Evolutionary conservation across 1,140 invertebrate genomes (phyloP).

Genomic region (Heliconius nattereri): DNA sequence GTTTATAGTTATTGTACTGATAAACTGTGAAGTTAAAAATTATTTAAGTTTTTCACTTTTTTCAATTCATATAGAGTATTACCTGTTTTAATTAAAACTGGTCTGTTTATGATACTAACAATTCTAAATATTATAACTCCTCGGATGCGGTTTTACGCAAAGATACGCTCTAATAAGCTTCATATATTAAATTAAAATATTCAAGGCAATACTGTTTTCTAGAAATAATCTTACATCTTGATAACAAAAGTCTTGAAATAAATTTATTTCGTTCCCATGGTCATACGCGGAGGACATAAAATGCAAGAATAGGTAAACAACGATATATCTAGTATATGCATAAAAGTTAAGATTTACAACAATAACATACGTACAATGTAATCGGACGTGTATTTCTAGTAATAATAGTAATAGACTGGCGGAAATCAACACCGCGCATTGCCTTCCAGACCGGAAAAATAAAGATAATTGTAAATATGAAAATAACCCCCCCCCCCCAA

Average conservation of each 20-base stretch:
- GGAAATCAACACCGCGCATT: too few species aligned
- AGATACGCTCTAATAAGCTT: slow-evolving; percentile 35
- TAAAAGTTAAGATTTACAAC: slow-evolving; percentile 1
- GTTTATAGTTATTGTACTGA: too few species aligned
- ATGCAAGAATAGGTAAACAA: slow-evolving; percentile 6
- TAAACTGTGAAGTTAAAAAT: too few species aligned
- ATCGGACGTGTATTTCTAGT: background rate
- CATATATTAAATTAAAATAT: slow-evolving; percentile 33
- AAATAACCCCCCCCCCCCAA: too few species aligned
- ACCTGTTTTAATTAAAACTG: background rate
- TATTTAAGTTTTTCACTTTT: background rate
- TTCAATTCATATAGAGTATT: background rate
- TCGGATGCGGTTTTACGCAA: slow-evolving; percentile 37
- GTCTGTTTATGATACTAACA: background rate
- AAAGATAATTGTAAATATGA: too few species aligned
- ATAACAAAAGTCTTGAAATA: slow-evolving; percentile 27
- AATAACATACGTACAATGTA: background rate
- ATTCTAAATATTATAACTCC: slow-evolving; percentile 21
- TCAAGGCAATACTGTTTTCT: slow-evolving; percentile 30
- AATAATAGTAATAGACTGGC: too few species aligned
- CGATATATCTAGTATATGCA: background rate
- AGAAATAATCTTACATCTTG: slow-evolving; percentile 29
- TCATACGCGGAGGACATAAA: background rate
- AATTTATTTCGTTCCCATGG: slow-evolving; percentile 19
- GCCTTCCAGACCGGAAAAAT: too few species aligned